Percentiles rank a stretch among this genome's conserved stretches.
phyloP scores from a whole-genome alignment of 2,113 vertebrate genomes.

The Numida meleagris region DNA sequence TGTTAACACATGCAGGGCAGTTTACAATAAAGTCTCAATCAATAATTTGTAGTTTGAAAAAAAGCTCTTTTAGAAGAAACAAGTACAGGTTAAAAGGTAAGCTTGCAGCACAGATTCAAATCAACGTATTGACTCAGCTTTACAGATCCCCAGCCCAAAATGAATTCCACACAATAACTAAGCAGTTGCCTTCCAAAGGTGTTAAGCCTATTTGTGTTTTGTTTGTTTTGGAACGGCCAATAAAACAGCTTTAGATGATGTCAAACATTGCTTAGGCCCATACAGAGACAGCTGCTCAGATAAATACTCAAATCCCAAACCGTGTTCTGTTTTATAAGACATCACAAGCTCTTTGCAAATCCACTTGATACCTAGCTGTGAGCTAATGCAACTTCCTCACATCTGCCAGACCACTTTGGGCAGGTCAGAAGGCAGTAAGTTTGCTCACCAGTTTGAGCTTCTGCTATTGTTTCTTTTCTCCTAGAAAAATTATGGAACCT shows the following conservation, averaged over 20 bases:
- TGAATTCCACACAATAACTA: slow-evolving; percentile 63
- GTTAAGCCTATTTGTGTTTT: slow-evolving; percentile 54
- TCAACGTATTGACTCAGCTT: slow-evolving; percentile 48
- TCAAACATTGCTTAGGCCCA: slow-evolving; percentile 52
- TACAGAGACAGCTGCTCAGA: slow-evolving; percentile 67
- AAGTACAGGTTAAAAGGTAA: slow-evolving; percentile 46
- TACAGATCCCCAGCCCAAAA: slow-evolving; percentile 50
- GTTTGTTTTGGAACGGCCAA: slow-evolving; percentile 72
- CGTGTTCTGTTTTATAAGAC: slow-evolving; percentile 62
- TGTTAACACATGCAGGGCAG: not conserved
- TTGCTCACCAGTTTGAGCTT: not conserved
- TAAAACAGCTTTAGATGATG: slow-evolving; percentile 69
- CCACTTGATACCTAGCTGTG: slow-evolving; percentile 45
- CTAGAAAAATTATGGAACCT: slow-evolving; percentile 7
- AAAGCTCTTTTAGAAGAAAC: slow-evolving; percentile 27
- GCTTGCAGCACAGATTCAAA: slow-evolving; percentile 30
- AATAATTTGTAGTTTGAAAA: not conserved
- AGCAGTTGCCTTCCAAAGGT: slow-evolving; percentile 67
- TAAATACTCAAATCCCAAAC: slow-evolving; percentile 58
- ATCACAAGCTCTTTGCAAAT: slow-evolving; percentile 71
- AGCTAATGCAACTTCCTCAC: slow-evolving; percentile 17
- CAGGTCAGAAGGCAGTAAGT: slow-evolving; percentile 52
- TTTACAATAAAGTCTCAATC: not conserved
- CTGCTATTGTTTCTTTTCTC: not conserved
- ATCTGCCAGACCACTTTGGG: slow-evolving; percentile 36